These are phyloP conservation scores for Ailuropoda melanoleuca DNA, from an alignment of 2,113 vertebrate genomes.

Conservation along the genomic window DNA sequence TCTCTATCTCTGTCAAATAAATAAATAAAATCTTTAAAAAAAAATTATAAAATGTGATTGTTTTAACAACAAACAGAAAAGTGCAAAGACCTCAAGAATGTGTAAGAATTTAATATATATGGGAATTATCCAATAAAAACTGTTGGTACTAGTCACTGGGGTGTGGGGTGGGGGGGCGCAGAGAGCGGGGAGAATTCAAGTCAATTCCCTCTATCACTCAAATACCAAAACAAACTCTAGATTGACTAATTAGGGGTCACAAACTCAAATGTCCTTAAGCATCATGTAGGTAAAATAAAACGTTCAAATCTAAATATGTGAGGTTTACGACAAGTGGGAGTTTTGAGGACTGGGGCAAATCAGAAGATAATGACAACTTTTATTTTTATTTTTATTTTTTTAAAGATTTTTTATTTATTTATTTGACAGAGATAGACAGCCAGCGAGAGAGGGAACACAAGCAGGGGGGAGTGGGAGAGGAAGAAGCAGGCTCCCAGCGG, in stretches of 20 bases:
- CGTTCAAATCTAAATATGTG: neutral
- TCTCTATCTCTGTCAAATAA: too few relatives aligned
- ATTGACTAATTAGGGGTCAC: neutral
- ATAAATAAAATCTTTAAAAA: too few relatives aligned
- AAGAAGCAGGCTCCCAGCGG: too few relatives aligned
- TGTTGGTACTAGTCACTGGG: neutral
- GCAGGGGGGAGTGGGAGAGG: too few relatives aligned
- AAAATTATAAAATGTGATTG: neutral
- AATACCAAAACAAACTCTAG: constrained; percentile 17
- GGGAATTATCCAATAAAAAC: neutral
- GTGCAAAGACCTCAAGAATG: neutral
- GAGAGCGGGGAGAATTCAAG: neutral
- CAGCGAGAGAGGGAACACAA: too few relatives aligned
- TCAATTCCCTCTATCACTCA: neutral
- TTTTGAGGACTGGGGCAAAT: neutral
- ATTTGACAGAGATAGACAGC: too few relatives aligned
- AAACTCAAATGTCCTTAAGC: neutral
- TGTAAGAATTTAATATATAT: neutral
- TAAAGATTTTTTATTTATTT: too few relatives aligned
- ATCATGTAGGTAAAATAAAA: neutral
- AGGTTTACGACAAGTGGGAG: neutral
- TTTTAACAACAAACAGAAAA: constrained; percentile 2
- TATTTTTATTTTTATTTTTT: neutral
- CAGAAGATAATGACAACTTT: neutral
- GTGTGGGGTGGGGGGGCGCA: neutral